Evolutionary conservation across 2,888 invertebrate genomes (phyloP).

Genomic region (Griposia aprilina): DNA sequence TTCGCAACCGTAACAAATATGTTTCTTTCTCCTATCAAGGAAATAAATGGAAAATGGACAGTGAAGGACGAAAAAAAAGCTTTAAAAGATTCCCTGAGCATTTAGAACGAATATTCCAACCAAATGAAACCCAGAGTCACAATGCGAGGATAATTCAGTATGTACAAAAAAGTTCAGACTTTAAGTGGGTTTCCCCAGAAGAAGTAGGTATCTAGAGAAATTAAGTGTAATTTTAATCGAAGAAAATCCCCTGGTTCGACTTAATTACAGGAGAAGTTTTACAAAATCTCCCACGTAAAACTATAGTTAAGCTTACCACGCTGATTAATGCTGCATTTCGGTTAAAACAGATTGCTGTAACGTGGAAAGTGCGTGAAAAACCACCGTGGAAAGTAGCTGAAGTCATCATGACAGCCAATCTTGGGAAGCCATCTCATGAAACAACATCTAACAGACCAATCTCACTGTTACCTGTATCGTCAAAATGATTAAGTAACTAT

Average conservation of each 20-base stretch:
- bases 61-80: neutral
- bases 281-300: too few relatives aligned
- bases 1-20: neutral
- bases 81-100: neutral
- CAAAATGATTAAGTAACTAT: too few relatives aligned
- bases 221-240: neutral
- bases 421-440: too few relatives aligned
- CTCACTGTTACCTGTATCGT: too few relatives aligned
- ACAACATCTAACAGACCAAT: too few relatives aligned
- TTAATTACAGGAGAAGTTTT: too few relatives aligned
- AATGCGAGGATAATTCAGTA: too few relatives aligned
- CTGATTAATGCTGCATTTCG: neutral
- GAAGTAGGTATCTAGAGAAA: neutral
- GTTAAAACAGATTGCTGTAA: neutral
- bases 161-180: neutral
- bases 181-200: neutral
- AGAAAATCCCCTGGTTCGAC: too few relatives aligned
- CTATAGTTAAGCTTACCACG: neutral
- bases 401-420: neutral
- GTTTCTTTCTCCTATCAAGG: neutral
- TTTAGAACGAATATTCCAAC: too few relatives aligned
- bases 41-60: neutral
- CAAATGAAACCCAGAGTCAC: too few relatives aligned
- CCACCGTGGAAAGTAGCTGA: too few relatives aligned
- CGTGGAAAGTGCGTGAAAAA: too few relatives aligned